Conservation (phyloP, 2,113 vertebrate species). For the Aleadryas rufinucha region DNA sequence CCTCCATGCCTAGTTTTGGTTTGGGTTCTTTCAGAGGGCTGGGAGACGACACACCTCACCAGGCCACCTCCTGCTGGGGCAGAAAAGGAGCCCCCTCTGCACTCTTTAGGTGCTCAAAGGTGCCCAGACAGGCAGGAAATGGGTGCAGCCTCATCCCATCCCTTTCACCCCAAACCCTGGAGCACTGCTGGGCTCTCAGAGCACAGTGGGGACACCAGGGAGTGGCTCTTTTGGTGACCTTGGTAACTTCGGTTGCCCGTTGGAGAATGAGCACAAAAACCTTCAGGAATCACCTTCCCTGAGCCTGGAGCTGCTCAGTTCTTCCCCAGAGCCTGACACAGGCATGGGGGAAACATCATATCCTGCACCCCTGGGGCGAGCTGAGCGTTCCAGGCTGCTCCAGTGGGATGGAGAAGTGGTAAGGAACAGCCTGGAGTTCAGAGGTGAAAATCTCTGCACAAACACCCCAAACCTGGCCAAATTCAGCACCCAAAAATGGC, state of each 20-base stretch:
- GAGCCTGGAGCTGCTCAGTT: not conserved
- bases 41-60: not conserved
- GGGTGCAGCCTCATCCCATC: not conserved
- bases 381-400: not conserved
- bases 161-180: not conserved
- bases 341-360: fast-evolving
- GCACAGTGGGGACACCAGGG: not conserved
- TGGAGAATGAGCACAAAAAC: not conserved
- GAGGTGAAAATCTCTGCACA: not conserved
- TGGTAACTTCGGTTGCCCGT: fast-evolving
- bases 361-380: fast-evolving
- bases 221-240: not conserved
- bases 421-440: not conserved
- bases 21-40: not conserved
- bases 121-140: not conserved
- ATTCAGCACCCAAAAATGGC: not conserved
- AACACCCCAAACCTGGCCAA: not conserved
- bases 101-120: not conserved
- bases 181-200: not conserved
- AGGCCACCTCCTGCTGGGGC: not conserved
- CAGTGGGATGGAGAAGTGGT: fast-evolving
- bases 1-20: not conserved
- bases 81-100: not conserved
- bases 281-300: not conserved
- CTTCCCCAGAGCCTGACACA: not conserved